phyloP scores from a whole-genome alignment of 2,797 vertebrate genomes.

The Myotis findleyi region DNA sequence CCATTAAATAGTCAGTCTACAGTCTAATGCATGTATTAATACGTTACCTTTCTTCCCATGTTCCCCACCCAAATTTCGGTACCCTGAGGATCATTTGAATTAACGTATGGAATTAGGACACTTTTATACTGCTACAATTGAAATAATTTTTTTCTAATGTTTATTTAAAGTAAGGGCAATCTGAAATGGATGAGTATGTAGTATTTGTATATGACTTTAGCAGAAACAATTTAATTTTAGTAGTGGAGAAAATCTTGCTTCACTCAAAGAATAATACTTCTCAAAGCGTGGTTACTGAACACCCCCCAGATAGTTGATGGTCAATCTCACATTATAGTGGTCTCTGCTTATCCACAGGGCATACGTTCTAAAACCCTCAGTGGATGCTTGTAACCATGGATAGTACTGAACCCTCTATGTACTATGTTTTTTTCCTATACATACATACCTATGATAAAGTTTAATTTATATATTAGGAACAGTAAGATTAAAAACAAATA shows the following conservation, averaged over 20 bases:
- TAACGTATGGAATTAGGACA: not conserved
- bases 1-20: not conserved
- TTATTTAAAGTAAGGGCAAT: not conserved
- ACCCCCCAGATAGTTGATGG: not conserved
- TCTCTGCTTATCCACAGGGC: not conserved
- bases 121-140: not conserved
- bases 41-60: not conserved
- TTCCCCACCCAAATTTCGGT: not conserved
- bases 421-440: not conserved
- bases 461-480: not conserved
- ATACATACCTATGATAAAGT: not conserved
- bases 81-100: not conserved
- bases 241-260: not conserved
- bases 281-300: not conserved
- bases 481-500: not conserved
- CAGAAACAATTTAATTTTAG: not conserved
- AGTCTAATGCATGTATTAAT: not conserved
- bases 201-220: not conserved
- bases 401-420: not conserved
- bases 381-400: not conserved
- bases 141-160: not conserved
- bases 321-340: not conserved
- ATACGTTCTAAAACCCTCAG: not conserved
- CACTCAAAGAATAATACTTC: not conserved
- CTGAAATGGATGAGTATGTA: not conserved